Evolutionary conservation across 2,113 vertebrate species (phyloP).

Genomic region (Panthera leo): DNA sequence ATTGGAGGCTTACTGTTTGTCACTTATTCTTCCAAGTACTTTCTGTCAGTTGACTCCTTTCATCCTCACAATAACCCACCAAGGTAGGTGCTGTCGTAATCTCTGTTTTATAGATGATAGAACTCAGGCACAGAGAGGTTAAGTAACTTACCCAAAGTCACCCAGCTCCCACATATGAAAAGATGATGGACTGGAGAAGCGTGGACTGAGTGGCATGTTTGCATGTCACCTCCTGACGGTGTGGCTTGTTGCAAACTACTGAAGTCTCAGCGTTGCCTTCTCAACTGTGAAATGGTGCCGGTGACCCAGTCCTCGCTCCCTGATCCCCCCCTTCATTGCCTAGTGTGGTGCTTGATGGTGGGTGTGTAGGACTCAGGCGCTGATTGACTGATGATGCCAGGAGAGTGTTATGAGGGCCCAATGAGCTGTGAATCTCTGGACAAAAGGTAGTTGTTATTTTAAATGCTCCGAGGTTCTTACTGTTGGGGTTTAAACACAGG

Average conservation of each 20-base stretch:
- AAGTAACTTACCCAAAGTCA: background rate
- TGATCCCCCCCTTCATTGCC: too few relatives aligned
- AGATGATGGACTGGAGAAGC: background rate
- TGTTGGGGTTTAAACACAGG: background rate
- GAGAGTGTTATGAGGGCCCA: background rate
- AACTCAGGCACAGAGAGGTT: background rate
- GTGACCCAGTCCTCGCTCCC: accelerated
- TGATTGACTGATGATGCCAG: background rate
- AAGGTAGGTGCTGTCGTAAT: background rate
- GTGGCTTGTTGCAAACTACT: background rate
- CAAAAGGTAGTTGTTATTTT: background rate
- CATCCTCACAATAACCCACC: background rate
- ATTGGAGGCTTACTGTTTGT: background rate
- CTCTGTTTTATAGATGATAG: background rate
- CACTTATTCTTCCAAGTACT: background rate
- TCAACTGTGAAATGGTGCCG: background rate
- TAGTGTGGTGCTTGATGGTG: background rate
- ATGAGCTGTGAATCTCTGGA: background rate
- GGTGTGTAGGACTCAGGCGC: background rate
- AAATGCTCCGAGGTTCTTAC: background rate
- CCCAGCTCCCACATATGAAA: background rate
- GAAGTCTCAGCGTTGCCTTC: background rate
- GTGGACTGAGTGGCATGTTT: background rate
- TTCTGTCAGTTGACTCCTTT: background rate
- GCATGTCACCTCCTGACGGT: background rate